phyloP scores from a whole-genome alignment of 2,113 vertebrate genomes.

The Thalassoma bifasciatum region DNA sequence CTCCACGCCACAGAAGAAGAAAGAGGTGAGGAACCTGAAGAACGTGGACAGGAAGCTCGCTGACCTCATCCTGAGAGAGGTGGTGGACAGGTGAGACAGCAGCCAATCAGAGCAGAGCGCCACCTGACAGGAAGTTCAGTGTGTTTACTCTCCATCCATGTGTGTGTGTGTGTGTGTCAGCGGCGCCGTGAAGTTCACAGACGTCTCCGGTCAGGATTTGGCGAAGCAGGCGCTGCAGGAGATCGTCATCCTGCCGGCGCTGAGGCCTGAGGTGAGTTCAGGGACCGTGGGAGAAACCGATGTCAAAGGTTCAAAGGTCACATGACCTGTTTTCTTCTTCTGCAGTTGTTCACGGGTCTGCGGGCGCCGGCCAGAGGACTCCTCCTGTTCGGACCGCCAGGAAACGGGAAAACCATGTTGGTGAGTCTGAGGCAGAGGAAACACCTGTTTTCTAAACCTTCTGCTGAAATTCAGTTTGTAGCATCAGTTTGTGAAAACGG shows the following conservation, averaged over 20 bases:
- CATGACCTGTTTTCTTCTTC: not conserved
- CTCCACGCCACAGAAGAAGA: not conserved
- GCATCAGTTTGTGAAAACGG: no score
- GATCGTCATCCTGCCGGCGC: conserved; percentile 93
- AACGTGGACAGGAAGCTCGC: conserved; percentile 12
- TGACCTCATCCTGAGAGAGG: conserved; percentile 18
- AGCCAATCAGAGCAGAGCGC: not conserved
- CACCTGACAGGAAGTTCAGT: no score
- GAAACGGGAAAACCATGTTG: conserved; percentile 40
- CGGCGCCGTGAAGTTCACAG: conserved; percentile 86
- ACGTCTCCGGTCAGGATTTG: conserved; percentile 91
- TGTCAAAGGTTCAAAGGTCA: not conserved
- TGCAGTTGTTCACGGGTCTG: conserved; percentile 33
- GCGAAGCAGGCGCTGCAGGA: conserved; percentile 94
- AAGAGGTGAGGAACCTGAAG: not conserved
- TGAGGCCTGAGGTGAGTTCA: conserved; percentile 88
- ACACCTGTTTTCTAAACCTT: no score
- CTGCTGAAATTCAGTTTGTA: no score
- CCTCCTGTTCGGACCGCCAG: conserved; percentile 26
- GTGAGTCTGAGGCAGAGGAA: conserved; percentile 28
- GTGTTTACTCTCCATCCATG: no score
- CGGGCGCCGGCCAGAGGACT: conserved; percentile 30
- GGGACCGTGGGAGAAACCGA: not conserved
- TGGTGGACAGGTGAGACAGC: conserved; percentile 19
- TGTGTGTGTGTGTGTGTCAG: conserved; percentile 4